Percentiles rank a stretch among this genome's conserved stretches.
Evolutionary conservation across 2,797 vertebrate species (phyloP).

Genomic region (Channallabes apus): DNA sequence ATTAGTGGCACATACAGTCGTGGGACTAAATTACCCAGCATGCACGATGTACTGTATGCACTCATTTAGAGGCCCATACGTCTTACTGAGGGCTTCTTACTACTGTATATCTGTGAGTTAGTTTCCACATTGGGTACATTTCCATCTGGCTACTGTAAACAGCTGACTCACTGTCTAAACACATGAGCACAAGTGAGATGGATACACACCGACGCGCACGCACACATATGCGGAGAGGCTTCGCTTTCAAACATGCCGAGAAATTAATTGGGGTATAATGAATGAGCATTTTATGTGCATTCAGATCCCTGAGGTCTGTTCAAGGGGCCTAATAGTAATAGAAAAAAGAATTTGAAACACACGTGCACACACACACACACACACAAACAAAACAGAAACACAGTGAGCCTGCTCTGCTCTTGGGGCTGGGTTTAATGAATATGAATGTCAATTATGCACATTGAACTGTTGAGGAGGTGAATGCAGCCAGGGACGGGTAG

Average conservation of each 20-base stretch:
- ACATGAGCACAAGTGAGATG: slow-evolving; percentile 35
- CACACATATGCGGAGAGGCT: slow-evolving; percentile 1
- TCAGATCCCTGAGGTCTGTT: slow-evolving; percentile 46
- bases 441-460: slow-evolving; percentile 61
- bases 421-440: slow-evolving; percentile 59
- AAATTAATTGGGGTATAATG: slow-evolving; percentile 62
- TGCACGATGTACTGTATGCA: not conserved
- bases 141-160: slow-evolving; percentile 37
- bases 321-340: slow-evolving; percentile 45
- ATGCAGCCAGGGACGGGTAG: slow-evolving; percentile 33
- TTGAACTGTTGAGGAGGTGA: slow-evolving; percentile 52
- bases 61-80: not conserved
- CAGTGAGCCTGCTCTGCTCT: slow-evolving; percentile 48
- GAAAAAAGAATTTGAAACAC: slow-evolving; percentile 11
- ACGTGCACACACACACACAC: not conserved
- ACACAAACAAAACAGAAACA: slow-evolving; percentile 9
- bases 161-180: slow-evolving; percentile 20
- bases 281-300: slow-evolving; percentile 58
- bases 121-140: slow-evolving; percentile 27
- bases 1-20: not conserved
- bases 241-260: slow-evolving; percentile 54
- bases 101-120: not conserved
- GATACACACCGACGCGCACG: slow-evolving; percentile 29
- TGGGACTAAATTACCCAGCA: slow-evolving; percentile 19
- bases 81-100: slow-evolving; percentile 3